phyloP scores from a whole-genome alignment of 2,797 vertebrate species.

The Bovichtus variegatus region DNA sequence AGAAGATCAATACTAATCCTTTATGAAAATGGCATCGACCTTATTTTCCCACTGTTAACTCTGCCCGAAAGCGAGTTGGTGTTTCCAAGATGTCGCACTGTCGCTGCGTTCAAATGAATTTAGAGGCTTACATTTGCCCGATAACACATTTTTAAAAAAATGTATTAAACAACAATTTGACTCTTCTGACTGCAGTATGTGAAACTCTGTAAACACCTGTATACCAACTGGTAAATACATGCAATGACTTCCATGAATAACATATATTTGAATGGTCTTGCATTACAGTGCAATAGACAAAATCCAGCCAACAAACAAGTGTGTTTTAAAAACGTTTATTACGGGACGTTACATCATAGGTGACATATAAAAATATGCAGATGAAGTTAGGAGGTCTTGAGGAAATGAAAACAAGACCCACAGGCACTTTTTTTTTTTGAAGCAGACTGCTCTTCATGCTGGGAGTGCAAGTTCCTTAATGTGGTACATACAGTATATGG shows the following conservation, averaged over 20 bases:
- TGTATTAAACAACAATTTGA: neutral
- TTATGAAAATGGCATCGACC: neutral
- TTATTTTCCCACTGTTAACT: neutral
- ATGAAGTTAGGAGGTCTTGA: conserved; percentile 53
- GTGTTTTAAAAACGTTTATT: conserved; percentile 69
- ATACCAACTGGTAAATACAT: too few species aligned
- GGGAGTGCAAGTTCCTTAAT: conserved; percentile 44
- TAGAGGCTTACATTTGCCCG: neutral
- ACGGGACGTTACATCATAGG: conserved; percentile 46
- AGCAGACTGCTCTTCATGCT: conserved; percentile 61
- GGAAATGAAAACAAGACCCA: conserved; percentile 60
- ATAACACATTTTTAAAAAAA: neutral
- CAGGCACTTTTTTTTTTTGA: conserved; percentile 80
- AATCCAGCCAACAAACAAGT: neutral
- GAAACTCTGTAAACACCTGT: neutral
- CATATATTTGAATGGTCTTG: conserved; percentile 37
- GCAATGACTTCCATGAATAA: conserved; percentile 38
- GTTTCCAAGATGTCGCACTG: neutral
- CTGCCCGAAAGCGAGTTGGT: neutral
- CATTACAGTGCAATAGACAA: neutral
- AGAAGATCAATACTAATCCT: neutral
- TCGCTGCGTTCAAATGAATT: neutral
- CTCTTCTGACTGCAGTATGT: neutral
- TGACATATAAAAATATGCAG: conserved; percentile 54
- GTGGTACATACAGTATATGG: conserved; percentile 62